Conservation (phyloP, 2,113 vertebrate species). For the Cyprinodon brontotheroides region DNA sequence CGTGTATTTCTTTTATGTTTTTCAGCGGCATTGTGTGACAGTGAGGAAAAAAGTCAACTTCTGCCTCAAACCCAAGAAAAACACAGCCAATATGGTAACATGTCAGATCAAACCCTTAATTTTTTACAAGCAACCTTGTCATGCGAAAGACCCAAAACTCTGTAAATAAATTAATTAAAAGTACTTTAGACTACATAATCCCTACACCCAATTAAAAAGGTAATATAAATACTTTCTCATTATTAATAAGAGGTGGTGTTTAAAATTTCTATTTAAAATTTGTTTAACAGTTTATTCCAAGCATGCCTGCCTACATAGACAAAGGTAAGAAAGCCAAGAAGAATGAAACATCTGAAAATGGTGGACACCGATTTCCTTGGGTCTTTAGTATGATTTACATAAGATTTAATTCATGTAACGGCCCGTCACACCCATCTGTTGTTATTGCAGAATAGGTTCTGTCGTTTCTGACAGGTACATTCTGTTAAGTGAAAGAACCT, state of each 20-base stretch:
- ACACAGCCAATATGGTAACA: too few relatives aligned
- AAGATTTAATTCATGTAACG: neutral
- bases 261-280: too few relatives aligned
- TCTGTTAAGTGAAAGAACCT: neutral
- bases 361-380: neutral
- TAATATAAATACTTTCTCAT: neutral
- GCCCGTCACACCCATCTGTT: neutral
- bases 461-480: neutral
- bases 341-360: too few relatives aligned
- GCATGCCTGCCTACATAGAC: too few relatives aligned
- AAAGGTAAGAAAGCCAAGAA: too few relatives aligned
- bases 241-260: neutral
- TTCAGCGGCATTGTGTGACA: neutral
- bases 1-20: neutral
- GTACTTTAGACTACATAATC: neutral
- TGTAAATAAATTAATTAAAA: neutral
- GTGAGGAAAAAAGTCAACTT: neutral
- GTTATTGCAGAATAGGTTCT: neutral
- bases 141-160: too few relatives aligned
- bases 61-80: too few relatives aligned
- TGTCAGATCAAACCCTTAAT: too few relatives aligned
- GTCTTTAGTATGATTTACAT: neutral
- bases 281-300: too few relatives aligned
- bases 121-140: too few relatives aligned
- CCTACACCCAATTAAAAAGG: neutral